Conservation (phyloP, 2,888 invertebrate genomes). For the Colletes collaris region DNA sequence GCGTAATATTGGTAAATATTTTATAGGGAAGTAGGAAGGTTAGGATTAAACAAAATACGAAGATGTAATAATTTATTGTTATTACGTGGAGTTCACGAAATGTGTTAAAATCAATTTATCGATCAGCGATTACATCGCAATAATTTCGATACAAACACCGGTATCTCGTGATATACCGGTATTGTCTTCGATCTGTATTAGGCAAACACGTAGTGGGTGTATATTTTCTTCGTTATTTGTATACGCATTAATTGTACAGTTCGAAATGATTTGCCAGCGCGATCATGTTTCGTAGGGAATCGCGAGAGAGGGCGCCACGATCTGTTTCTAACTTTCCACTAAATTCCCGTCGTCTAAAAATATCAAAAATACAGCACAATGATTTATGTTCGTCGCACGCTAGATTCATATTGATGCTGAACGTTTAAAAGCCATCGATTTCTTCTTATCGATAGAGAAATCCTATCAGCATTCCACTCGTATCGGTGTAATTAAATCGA, state of each 20-base stretch:
- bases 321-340: background rate
- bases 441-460: background rate
- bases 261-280: background rate
- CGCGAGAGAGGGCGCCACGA: conserved; percentile 2
- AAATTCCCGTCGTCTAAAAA: background rate
- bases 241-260: background rate
- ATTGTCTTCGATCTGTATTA: too few relatives aligned
- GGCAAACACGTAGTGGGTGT: too few relatives aligned
- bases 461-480: background rate
- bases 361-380: background rate
- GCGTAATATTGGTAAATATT: too few relatives aligned
- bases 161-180: too few relatives aligned
- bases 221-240: background rate
- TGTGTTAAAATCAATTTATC: too few relatives aligned
- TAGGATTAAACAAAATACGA: too few relatives aligned
- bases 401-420: background rate
- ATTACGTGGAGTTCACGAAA: too few relatives aligned
- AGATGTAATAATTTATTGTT: too few relatives aligned
- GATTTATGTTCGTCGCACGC: background rate
- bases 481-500: conserved; percentile 7
- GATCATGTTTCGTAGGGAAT: background rate
- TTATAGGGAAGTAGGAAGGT: too few relatives aligned
- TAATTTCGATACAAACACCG: too few relatives aligned
- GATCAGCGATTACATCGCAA: too few relatives aligned
- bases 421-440: background rate